phyloP scores from a whole-genome alignment of 2,113 vertebrate species.

The Petrocephalus microphthalmus region DNA sequence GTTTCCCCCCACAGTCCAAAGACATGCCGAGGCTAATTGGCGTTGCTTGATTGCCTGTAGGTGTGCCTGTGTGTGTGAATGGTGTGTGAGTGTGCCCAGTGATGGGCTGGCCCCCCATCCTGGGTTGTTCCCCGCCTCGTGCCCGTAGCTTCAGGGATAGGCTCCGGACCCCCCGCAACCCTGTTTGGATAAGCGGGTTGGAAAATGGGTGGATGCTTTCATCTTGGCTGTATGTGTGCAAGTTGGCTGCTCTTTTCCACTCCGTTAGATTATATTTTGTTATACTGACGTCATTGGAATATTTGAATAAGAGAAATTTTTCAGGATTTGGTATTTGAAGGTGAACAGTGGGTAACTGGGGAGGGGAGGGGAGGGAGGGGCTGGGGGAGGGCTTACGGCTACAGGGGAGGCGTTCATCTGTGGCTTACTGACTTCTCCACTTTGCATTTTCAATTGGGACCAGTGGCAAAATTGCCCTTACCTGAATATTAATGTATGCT shows the following conservation, averaged over 20 bases:
- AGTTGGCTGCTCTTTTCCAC: background rate
- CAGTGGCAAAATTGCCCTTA: constrained; percentile 45
- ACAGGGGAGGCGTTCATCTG: constrained; percentile 16
- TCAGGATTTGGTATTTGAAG: background rate
- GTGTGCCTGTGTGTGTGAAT: too few relatives aligned
- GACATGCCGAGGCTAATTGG: too few relatives aligned
- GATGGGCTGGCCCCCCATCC: too few relatives aligned
- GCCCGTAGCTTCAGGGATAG: too few relatives aligned
- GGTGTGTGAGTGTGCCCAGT: too few relatives aligned
- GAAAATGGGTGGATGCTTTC: background rate
- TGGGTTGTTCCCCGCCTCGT: too few relatives aligned
- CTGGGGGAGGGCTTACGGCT: constrained; percentile 21
- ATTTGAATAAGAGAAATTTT: background rate
- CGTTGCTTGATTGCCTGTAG: too few relatives aligned
- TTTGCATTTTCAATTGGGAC: constrained; percentile 55
- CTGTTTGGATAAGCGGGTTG: too few relatives aligned
- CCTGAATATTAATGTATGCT: constrained; percentile 52
- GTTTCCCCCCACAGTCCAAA: too few relatives aligned
- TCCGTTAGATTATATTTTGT: background rate
- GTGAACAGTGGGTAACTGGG: constrained; percentile 23
- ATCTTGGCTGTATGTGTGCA: background rate
- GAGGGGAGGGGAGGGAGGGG: background rate
- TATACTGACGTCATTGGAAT: background rate
- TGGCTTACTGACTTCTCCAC: constrained; percentile 32
- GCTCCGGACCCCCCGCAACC: too few relatives aligned